These are phyloP conservation scores for Tromatobia lineatoria DNA, from an alignment of 2,888 invertebrate species.

Conservation along the genomic window DNA sequence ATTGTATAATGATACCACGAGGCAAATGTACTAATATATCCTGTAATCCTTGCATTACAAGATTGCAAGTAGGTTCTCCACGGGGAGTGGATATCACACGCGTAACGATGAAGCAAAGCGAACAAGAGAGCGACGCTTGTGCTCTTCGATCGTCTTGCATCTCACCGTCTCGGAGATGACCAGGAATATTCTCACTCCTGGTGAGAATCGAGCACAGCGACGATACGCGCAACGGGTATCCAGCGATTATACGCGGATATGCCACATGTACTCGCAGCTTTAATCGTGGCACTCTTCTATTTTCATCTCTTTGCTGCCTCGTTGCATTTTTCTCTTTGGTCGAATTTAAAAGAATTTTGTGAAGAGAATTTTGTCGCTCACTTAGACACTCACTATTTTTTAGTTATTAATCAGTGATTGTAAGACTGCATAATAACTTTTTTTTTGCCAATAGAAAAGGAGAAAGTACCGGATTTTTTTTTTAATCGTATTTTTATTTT, in stretches of 20 bases:
- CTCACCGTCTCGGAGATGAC: constrained; percentile 50
- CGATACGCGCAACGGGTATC: constrained; percentile 62
- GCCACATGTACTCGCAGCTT: not conserved
- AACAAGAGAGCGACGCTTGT: constrained; percentile 27
- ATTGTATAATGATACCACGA: constrained; percentile 55
- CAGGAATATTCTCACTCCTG: constrained; percentile 61
- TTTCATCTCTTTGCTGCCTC: no score
- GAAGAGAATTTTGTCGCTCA: no score
- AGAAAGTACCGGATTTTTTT: no score
- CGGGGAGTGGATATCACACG: constrained; percentile 46
- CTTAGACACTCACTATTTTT: no score
- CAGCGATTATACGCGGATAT: constrained; percentile 56
- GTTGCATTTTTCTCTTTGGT: no score
- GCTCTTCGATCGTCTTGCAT: constrained; percentile 50
- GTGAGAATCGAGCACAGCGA: constrained; percentile 48
- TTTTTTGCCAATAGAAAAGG: no score
- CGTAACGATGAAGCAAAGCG: constrained; percentile 54
- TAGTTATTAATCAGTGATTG: no score
- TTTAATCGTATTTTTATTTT: no score
- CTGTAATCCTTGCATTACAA: constrained; percentile 60
- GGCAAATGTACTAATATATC: constrained; percentile 52
- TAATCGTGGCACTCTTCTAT: not conserved
- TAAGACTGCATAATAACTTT: no score
- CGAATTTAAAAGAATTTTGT: no score
- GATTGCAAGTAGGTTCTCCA: constrained; percentile 32